Conservation (phyloP, 2,888 invertebrate genomes). For the Rotaria socialis region DNA sequence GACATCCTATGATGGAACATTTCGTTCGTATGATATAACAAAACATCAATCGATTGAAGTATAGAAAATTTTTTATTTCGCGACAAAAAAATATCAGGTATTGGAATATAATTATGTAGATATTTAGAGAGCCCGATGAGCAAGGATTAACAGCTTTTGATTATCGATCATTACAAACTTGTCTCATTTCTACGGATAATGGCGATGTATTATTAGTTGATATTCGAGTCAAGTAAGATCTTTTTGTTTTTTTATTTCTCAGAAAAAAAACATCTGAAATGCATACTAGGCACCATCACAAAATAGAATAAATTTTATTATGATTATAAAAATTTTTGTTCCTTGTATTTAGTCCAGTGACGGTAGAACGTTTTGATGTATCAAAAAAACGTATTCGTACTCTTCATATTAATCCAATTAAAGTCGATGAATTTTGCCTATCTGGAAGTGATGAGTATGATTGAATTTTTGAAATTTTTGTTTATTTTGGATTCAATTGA, state of each 20-base stretch:
- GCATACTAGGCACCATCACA: too few species aligned
- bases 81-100: background rate
- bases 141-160: slow-evolving; percentile 15
- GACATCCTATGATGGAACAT: background rate
- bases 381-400: slow-evolving; percentile 16
- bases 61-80: background rate
- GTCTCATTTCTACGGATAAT: background rate
- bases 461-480: background rate
- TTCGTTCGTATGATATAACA: background rate
- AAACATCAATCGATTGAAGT: background rate
- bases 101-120: background rate
- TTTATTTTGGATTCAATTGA: background rate
- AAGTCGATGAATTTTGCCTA: slow-evolving; percentile 4
- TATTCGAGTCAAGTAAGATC: background rate
- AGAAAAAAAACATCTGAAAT: too few species aligned
- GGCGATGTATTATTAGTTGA: background rate
- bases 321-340: too few species aligned
- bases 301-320: too few species aligned
- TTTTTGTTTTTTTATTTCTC: background rate
- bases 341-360: background rate
- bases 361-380: background rate
- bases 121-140: background rate
- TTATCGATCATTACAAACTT: background rate
- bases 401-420: background rate
- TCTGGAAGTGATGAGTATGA: background rate